A percentile compares a stretch with the other conserved stretches of the same genome.
phyloP scores from a whole-genome alignment of 2,113 vertebrate genomes.

The Synodontis membranacea region DNA sequence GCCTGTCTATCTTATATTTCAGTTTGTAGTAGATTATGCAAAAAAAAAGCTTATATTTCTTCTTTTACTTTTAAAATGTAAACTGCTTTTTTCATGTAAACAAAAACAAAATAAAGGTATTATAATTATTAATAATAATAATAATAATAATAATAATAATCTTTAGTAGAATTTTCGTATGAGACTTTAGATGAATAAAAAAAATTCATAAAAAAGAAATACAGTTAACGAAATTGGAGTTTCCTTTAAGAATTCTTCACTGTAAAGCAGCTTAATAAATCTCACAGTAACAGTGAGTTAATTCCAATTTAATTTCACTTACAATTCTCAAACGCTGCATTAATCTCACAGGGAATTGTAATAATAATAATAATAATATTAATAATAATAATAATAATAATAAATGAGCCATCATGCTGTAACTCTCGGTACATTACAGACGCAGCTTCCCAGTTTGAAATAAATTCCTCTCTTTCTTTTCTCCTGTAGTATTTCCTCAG shows the following conservation, averaged over 20 bases:
- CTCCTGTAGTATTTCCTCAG: conserved; percentile 33
- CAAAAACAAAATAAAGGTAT: background rate
- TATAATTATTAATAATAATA: background rate
- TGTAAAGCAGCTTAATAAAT: background rate
- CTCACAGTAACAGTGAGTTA: background rate
- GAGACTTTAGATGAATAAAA: background rate
- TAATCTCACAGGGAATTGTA: background rate
- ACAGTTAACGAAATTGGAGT: background rate
- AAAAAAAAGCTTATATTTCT: background rate
- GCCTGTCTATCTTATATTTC: too few relatives aligned
- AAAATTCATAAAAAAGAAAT: background rate
- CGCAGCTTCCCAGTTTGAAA: background rate
- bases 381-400: background rate
- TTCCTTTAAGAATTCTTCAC: background rate
- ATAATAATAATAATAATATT: background rate
- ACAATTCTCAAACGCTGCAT: background rate
- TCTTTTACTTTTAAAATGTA: background rate
- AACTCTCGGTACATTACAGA: background rate
- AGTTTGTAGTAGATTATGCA: background rate
- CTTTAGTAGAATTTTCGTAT: background rate
- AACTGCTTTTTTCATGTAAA: background rate
- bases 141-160: background rate
- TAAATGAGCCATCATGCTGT: background rate
- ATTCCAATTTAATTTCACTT: background rate
- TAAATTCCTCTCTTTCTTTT: background rate